A percentile compares a stretch with the other conserved stretches of the same genome.
These are phyloP conservation scores for Melinaea marsaeus DNA, from an alignment of 2,888 invertebrate genomes.

Conservation along the genomic window DNA sequence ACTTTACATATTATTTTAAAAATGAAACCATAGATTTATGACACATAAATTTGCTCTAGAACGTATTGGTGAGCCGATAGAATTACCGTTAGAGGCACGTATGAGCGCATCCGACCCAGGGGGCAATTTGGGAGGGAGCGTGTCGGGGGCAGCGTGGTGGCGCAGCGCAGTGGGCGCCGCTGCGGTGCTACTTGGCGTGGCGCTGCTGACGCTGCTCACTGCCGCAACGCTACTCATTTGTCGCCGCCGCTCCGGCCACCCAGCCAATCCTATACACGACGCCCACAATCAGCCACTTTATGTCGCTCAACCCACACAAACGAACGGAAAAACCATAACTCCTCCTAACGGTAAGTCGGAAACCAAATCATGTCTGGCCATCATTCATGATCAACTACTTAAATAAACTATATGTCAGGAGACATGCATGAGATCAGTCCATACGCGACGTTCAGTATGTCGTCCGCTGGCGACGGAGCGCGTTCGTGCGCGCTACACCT, in stretches of 20 bases:
- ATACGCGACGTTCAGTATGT: constrained; percentile 86
- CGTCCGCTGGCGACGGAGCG: constrained; percentile 72
- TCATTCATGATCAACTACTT: not conserved
- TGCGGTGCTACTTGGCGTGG: constrained; percentile 37
- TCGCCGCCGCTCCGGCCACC: constrained; percentile 22
- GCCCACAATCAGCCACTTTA: constrained; percentile 44
- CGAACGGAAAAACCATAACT: constrained; percentile 48
- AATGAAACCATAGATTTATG: not conserved
- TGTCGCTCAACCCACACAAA: constrained; percentile 49
- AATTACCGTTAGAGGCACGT: constrained; percentile 38
- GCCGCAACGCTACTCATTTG: constrained; percentile 26
- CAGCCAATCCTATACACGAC: constrained; percentile 26
- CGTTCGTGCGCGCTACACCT: constrained; percentile 67
- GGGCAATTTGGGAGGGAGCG: constrained; percentile 27
- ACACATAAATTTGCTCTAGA: constrained; percentile 35
- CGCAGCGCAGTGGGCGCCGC: constrained; percentile 29
- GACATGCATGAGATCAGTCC: constrained; percentile 86
- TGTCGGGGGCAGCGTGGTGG: constrained; percentile 32
- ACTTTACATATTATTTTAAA: not conserved
- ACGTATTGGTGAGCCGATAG: constrained; percentile 50
- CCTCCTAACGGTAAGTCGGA: constrained; percentile 45
- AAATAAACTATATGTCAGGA: constrained; percentile 28
- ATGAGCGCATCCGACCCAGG: constrained; percentile 30
- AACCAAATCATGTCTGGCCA: not conserved
- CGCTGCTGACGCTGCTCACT: constrained; percentile 37